These are phyloP conservation scores for Actenoides hombroni DNA, from an alignment of 2,113 vertebrate genomes.

Conservation along the genomic window DNA sequence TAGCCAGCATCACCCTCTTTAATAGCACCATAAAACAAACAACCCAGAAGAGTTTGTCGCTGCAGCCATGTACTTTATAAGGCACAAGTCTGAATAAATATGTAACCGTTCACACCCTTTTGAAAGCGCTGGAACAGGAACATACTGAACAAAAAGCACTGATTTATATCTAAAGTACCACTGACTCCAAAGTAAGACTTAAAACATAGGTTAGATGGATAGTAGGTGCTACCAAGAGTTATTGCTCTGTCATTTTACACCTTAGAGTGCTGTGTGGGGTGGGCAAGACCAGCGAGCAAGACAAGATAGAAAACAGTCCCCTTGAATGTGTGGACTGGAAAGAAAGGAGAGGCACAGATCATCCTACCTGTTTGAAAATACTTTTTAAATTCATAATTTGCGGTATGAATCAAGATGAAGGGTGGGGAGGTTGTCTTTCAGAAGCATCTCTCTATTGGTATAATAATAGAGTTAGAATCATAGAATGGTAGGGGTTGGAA, in stretches of 20 bases:
- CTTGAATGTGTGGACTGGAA: not conserved
- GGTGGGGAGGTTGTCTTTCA: not conserved
- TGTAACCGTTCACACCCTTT: slow-evolving; percentile 38
- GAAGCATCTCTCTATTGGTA: not conserved
- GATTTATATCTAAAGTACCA: slow-evolving; percentile 20
- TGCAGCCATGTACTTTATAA: not conserved
- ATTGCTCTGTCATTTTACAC: not conserved
- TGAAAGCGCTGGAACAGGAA: not conserved
- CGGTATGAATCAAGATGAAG: not conserved
- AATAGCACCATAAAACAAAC: not conserved
- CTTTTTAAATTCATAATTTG: not conserved
- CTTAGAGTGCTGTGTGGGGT: not conserved
- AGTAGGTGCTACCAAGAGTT: not conserved
- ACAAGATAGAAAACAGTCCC: not conserved
- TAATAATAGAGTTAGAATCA: too few species aligned
- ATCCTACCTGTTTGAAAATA: not conserved
- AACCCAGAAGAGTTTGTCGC: slow-evolving; percentile 1
- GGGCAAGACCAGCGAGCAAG: not conserved
- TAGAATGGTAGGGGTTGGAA: too few species aligned
- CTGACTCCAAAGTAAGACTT: not conserved
- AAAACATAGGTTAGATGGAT: not conserved
- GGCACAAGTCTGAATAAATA: slow-evolving; percentile 51
- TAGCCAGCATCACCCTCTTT: not conserved
- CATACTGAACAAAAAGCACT: slow-evolving; percentile 10
- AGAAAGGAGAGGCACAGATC: not conserved